Evolutionary conservation across 2,888 invertebrate genomes (phyloP), one percentile per base, ranked within the genome.

Genomic region (Ephialtes manifestator): DNA sequence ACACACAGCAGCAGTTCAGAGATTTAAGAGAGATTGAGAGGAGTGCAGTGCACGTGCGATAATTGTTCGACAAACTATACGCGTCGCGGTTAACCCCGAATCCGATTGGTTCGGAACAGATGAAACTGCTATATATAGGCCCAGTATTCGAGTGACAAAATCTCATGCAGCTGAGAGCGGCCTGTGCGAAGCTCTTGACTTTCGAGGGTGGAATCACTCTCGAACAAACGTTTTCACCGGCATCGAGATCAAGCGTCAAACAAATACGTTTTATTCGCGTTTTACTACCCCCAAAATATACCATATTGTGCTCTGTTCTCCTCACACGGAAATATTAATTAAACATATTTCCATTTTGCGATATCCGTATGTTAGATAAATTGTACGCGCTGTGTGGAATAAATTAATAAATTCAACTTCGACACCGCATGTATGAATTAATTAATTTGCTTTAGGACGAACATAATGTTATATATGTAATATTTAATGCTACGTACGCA

Each of bases 21-120:
- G 39, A 70, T 77, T 72, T 74, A 24, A 60, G 51, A 75, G 78
- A 68, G 78, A 46, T 28, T 39, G 39, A 20, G 11, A 67, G 24
- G 13, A 53, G 24, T 18, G 55, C 43, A 15, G 13, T 68, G 55
- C 31, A 28, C 20, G 71, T 11, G 35, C 72, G 74, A 83, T 81
- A 77, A 85, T 83, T 85, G 83, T 77, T 85, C 63, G 72, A 77
- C 77, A 81, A 85, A 81, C 74, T 85, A 67, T 53, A 65, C 65
- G 68, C 68, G 80, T 68, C 83, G 83, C 18, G 80, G 75, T 83
- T 81, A 80, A 77, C 72, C 74, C 81, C 68, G 60, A 74, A 77
- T 68, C 55, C 76, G 76, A 85, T 85, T 76, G 80, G 71, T 74
- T 83, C 60, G 46, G 48, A 43, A 71, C 63, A 68, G 51, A 65